Percentiles rank a stretch among this genome's conserved stretches.
These are phyloP conservation scores for Okamejei kenojei DNA, from an alignment of 2,797 vertebrate species.

Conservation along the genomic window DNA sequence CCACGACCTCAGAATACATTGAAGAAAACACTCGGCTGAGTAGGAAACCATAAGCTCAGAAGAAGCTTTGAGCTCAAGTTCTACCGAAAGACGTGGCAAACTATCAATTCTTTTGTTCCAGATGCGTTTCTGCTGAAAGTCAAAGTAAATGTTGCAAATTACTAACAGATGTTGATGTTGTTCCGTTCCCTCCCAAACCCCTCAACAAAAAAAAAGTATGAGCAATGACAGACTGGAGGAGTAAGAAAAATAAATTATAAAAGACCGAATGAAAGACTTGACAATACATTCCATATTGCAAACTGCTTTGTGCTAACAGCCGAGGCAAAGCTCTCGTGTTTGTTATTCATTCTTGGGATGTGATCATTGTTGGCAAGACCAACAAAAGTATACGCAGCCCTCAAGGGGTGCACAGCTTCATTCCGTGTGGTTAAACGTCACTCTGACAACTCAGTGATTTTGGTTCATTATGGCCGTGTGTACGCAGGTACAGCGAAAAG, in stretches of 20 bases:
- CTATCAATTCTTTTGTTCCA: background rate
- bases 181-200: background rate
- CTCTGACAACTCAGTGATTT: background rate
- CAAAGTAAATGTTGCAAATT: background rate
- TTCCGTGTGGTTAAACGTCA: background rate
- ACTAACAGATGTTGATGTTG: background rate
- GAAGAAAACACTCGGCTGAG: background rate
- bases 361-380: background rate
- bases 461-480: too few relatives aligned
- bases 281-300: background rate
- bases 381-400: background rate
- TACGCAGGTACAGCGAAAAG: too few relatives aligned
- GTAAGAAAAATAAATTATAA: background rate
- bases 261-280: background rate
- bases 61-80: background rate
- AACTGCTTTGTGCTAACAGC: background rate
- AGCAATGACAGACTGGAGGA: background rate
- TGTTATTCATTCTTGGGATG: background rate
- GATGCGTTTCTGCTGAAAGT: background rate
- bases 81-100: background rate
- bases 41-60: background rate
- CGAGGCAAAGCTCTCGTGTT: background rate
- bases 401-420: background rate
- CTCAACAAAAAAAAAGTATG: background rate
- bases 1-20: too few relatives aligned